These are phyloP conservation scores for Labeo catla DNA, from an alignment of 2,113 vertebrate species.

Conservation along the genomic window DNA sequence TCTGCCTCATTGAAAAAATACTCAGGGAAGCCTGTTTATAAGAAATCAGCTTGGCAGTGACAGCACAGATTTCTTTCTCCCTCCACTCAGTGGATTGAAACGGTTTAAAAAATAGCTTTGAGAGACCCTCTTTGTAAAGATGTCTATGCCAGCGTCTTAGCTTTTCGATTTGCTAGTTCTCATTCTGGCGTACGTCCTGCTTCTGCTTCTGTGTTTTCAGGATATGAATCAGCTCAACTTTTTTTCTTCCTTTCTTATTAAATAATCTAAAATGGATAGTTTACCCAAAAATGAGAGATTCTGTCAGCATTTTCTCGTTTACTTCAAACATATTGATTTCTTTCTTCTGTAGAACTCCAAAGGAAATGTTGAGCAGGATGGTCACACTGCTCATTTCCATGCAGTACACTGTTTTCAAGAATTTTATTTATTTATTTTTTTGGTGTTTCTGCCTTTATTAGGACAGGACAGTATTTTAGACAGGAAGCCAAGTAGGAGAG, in stretches of 20 bases:
- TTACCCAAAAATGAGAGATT: too few relatives aligned
- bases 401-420: background rate
- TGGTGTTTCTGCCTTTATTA: too few relatives aligned
- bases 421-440: too few relatives aligned
- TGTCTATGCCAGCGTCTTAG: background rate
- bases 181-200: background rate
- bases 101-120: slow-evolving; percentile 25
- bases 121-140: slow-evolving; percentile 6
- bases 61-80: slow-evolving; percentile 28
- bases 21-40: slow-evolving; percentile 22
- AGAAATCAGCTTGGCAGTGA: slow-evolving; percentile 28
- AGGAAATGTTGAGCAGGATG: background rate
- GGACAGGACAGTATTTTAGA: too few relatives aligned
- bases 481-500: too few relatives aligned
- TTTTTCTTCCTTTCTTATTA: background rate
- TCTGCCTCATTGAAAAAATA: slow-evolving; percentile 31
- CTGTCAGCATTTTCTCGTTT: background rate
- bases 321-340: background rate
- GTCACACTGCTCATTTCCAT: background rate
- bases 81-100: slow-evolving; percentile 12
- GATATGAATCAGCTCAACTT: slow-evolving; percentile 10
- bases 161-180: slow-evolving; percentile 2
- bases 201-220: slow-evolving; percentile 6
- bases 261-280: slow-evolving; percentile 21
- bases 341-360: background rate